phyloP scores from a whole-genome alignment of 2,113 vertebrate species.

The Oreotrochilus melanogaster region DNA sequence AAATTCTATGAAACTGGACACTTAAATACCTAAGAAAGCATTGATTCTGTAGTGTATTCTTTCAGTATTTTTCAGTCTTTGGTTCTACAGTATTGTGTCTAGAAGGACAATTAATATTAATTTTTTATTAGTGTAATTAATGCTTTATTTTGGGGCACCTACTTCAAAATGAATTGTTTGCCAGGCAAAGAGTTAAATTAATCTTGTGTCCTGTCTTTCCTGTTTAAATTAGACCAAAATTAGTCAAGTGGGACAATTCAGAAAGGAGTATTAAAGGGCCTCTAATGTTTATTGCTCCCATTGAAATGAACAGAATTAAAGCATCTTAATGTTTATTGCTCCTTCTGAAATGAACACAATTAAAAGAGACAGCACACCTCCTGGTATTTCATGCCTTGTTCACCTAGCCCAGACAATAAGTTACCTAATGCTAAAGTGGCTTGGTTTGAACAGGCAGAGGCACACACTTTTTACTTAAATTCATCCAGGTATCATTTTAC shows the following conservation, averaged over 20 bases:
- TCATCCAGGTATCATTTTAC: background rate
- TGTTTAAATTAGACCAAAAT: constrained; percentile 52
- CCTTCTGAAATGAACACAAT: constrained; percentile 61
- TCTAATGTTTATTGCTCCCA: constrained; percentile 73
- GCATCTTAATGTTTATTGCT: constrained; percentile 74
- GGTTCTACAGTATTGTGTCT: background rate
- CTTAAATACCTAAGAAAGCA: background rate
- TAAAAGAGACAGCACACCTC: constrained; percentile 63
- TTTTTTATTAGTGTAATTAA: background rate
- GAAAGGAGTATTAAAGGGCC: constrained; percentile 44
- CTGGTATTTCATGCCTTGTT: constrained; percentile 38
- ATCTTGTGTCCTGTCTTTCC: constrained; percentile 37
- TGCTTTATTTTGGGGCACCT: background rate
- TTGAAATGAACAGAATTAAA: constrained; percentile 71
- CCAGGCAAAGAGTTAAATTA: constrained; percentile 56
- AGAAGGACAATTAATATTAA: background rate
- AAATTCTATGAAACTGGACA: background rate
- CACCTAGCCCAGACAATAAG: constrained; percentile 6
- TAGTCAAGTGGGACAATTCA: constrained; percentile 63
- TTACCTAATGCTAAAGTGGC: background rate
- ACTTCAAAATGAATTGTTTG: constrained; percentile 52
- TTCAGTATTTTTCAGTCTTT: background rate
- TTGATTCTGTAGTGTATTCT: background rate
- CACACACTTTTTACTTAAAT: background rate
- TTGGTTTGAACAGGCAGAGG: background rate